Evolutionary conservation across 2,797 vertebrate genomes (phyloP).

Genomic region (Epinephelus coioides): DNA sequence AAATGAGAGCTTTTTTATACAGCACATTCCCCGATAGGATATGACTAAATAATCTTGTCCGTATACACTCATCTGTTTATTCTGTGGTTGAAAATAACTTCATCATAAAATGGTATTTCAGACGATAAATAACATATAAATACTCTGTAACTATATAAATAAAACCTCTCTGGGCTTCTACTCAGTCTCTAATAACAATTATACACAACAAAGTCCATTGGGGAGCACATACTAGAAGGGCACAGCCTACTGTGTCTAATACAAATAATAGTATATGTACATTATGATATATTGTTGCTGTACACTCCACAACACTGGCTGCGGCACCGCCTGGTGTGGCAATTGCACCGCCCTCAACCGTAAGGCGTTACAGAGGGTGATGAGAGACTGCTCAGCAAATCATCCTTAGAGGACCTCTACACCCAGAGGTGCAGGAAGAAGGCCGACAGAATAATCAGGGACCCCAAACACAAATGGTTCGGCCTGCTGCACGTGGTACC

Average conservation of each 20-base stretch:
- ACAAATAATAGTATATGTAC: slow-evolving; percentile 87
- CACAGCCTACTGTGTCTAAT: slow-evolving; percentile 82
- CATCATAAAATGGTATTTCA: slow-evolving; percentile 67
- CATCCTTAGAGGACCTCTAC: background rate
- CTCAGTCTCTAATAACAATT: slow-evolving; percentile 77
- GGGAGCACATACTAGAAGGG: slow-evolving; percentile 85
- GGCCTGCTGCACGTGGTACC: background rate
- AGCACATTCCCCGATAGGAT: slow-evolving; percentile 46
- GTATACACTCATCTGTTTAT: slow-evolving; percentile 42
- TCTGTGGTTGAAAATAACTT: slow-evolving; percentile 69
- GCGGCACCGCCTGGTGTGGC: background rate
- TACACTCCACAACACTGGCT: slow-evolving; percentile 44
- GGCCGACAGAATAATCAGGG: slow-evolving; percentile 4
- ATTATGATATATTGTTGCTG: slow-evolving; percentile 75
- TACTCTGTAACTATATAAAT: slow-evolving; percentile 80
- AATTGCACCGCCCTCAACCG: background rate
- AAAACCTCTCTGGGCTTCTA: slow-evolving; percentile 82
- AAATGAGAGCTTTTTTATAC: slow-evolving; percentile 34
- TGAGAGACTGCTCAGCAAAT: slow-evolving; percentile 18
- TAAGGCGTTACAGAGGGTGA: background rate
- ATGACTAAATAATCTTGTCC: slow-evolving; percentile 37
- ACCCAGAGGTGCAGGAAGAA: background rate
- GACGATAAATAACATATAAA: slow-evolving; percentile 81
- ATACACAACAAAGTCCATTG: slow-evolving; percentile 76
- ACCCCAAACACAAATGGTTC: background rate